Evolutionary conservation across 2,888 invertebrate species (phyloP), one percentile per base, ranked within the genome.

Genomic region (Polymixis flavicincta): DNA sequence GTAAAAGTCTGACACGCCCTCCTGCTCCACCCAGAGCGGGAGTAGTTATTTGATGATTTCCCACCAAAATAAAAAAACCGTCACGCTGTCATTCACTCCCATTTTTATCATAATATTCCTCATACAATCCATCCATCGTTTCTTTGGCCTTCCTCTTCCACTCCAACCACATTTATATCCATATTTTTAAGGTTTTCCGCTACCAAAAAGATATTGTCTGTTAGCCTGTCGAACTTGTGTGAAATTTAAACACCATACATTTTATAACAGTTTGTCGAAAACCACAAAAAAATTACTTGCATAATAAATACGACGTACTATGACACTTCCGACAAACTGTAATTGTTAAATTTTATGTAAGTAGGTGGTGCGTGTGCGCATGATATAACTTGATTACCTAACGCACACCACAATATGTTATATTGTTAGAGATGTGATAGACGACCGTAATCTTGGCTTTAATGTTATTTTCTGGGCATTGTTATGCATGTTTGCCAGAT

Each of bases 261-360:
- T 55, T 22, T 19, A 48, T 52, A 48, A 22, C 61, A 17, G 14
- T 48, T 71, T 57, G 60, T 50, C 55, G 19, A 61, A 74, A 75
- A 69, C n/a, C n/a, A 9, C 32, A 59, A 32, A 48, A 71, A 74
- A 77, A 81, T 55, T 52, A 74, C 80, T 87, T 85, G 82, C 76
- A 82, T 82, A 87, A 87, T 75, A 79, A 76, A 66, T 37, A 78
- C 32, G 52, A 72, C 66, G 60, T 71, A 65, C 64, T 76, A 74
- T 57, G 78, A 80, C 77, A 86, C 78, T 87, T 87, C 88, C 86
- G 84, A 80, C 80, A 84, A 77, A 77, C 60, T 50, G 84, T 85
- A 86, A 84, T 83, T 87, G 84, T 86, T 76, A 70, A 78, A 79
- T 71, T 87, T 75, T 86, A 80, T 87, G 78, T 86, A 86, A 85